Percentiles rank a stretch among this genome's conserved stretches.
phyloP scores from a whole-genome alignment of 2,113 vertebrate species.

The Gopherus evgoodei region DNA sequence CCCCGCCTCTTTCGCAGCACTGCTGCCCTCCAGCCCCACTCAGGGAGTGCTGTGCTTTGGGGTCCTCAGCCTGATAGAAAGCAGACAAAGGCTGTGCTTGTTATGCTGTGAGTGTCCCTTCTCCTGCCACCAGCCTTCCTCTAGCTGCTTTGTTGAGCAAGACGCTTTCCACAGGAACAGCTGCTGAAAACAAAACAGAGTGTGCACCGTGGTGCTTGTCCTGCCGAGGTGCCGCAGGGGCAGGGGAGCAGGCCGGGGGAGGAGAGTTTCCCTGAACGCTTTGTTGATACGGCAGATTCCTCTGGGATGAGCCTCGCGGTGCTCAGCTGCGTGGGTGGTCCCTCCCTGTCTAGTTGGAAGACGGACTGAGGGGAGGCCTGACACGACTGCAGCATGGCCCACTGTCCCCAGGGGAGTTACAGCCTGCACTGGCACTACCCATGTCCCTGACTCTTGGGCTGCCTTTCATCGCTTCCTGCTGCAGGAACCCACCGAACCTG shows the following conservation, averaged over 20 bases:
- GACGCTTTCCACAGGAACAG: neutral
- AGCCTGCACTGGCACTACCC: neutral
- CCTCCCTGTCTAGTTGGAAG: neutral
- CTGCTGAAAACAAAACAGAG: neutral
- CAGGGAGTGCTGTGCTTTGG: neutral
- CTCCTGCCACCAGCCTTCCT: neutral
- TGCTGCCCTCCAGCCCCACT: neutral
- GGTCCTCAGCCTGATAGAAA: too few species aligned
- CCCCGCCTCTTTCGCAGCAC: neutral
- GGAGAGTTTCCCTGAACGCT: neutral
- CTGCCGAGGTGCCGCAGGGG: neutral
- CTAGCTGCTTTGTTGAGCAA: neutral
- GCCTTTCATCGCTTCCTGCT: neutral
- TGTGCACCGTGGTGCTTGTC: neutral
- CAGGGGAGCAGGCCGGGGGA: too few species aligned
- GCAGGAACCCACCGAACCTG: neutral
- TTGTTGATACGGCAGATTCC: neutral
- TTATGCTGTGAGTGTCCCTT: accelerated
- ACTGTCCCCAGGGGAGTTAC: neutral
- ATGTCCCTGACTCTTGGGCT: neutral
- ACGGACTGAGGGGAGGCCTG: too few species aligned
- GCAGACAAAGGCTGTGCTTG: neutral
- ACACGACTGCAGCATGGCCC: neutral
- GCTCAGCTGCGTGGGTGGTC: neutral
- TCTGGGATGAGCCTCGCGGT: neutral